Conservation (phyloP, 2,888 invertebrate species). For the Zelleria hepariella region DNA sequence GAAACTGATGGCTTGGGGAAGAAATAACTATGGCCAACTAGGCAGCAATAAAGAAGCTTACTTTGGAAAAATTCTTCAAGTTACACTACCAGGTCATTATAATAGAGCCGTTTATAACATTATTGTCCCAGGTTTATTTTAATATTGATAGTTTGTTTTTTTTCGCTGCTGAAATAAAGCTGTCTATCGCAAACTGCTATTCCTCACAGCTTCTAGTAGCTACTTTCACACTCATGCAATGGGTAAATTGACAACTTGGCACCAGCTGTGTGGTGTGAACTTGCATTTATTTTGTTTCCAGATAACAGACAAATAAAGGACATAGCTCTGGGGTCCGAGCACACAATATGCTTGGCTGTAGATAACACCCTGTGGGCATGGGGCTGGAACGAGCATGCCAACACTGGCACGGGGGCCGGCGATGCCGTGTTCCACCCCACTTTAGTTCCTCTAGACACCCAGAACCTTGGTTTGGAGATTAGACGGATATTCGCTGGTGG, state of each 20-base stretch:
- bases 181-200: too few relatives aligned
- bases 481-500: conserved; percentile 53
- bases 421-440: conserved; percentile 41
- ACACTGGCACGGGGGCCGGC: conserved; percentile 77
- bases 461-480: conserved; percentile 21
- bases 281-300: conserved; percentile 43
- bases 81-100: conserved; percentile 57
- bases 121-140: not conserved
- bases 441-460: conserved; percentile 32
- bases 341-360: conserved; percentile 78
- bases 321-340: conserved; percentile 83
- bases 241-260: not conserved
- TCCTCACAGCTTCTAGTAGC: too few relatives aligned
- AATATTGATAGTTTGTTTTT: not conserved
- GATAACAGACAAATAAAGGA: conserved; percentile 61
- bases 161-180: too few relatives aligned
- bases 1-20: conserved; percentile 81
- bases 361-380: conserved; percentile 79
- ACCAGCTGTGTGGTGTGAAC: too few relatives aligned
- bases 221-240: too few relatives aligned
- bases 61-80: conserved; percentile 38
- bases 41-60: conserved; percentile 55
- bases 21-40: conserved; percentile 85
- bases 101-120: too few relatives aligned
- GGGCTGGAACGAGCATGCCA: conserved; percentile 95